Percentiles rank a stretch among this genome's conserved stretches.
These are phyloP conservation scores for Monopis laevigella DNA, from an alignment of 2,888 invertebrate genomes.

Conservation along the genomic window DNA sequence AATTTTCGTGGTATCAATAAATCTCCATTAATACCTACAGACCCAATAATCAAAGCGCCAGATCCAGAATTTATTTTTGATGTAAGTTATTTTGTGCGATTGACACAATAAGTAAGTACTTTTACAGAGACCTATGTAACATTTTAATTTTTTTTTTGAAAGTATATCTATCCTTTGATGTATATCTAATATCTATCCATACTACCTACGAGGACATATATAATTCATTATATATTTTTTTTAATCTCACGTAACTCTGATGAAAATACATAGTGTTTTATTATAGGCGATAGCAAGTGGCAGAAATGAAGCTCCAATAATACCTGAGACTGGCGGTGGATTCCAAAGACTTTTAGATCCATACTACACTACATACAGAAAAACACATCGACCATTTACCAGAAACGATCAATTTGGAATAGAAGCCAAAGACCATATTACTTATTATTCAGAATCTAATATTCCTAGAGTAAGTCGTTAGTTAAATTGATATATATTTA, in stretches of 20 bases:
- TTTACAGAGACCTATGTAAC: no score
- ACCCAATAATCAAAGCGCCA: conserved; percentile 35
- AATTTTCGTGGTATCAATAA: conserved; percentile 35
- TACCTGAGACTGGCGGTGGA: conserved; percentile 37
- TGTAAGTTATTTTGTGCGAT: no score
- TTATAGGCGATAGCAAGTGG: conserved; percentile 46
- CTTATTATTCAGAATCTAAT: conserved; percentile 45
- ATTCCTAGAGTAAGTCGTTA: conserved; percentile 35
- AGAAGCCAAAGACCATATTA: conserved; percentile 53
- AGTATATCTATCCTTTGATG: no score
- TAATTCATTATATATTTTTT: no score
- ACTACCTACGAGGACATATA: no score
- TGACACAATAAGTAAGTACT: no score
- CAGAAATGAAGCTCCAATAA: conserved; percentile 44
- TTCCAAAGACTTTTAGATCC: conserved; percentile 43
- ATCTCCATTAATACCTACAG: conserved; percentile 37
- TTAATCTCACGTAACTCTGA: no score
- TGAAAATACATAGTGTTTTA: no score
- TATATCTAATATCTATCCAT: no score
- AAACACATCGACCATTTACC: conserved; percentile 39
- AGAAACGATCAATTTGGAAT: conserved; percentile 46
- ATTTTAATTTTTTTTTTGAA: no score
- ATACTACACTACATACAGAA: conserved; percentile 45
- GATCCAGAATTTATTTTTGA: conserved; percentile 53
- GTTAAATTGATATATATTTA: background rate